Base-by-base conservation (phyloP, 1,140 invertebrate species). In the Platyscapa corneri region DNA sequence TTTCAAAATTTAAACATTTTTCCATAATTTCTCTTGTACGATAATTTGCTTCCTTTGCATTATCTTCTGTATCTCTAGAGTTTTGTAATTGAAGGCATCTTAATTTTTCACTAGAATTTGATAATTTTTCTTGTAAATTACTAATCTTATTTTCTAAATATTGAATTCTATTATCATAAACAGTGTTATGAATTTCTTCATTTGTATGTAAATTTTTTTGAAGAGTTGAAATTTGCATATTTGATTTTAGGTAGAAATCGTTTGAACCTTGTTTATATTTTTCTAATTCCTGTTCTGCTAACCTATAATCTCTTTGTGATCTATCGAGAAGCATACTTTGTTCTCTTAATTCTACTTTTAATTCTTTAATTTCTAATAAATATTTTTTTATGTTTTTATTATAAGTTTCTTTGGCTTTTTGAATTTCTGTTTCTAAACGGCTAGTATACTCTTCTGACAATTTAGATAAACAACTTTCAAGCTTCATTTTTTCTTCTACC, bases 201-300 rank as follows among this genome's bases (percentile, higher is more conserved):
- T 83, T 87, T 0, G 37, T 88, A 65, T 91, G 92, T 6, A 94
- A 75, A 87, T 93, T 92, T 87, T 94, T 90, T 86, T 95, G 94
- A 12, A 94, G 90, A 3, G 94, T 88, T 0, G 92, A 88, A 32
- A 95, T 87, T 88, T 93, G 94, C 0, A 89, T 89, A 80, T 91
- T 91, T n/a, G n/a, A n/a, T n/a, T n/a, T n/a, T n/a, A n/a, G n/a
- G n/a, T n/a, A n/a, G n/a, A n/a, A n/a, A n/a, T n/a, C n/a, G n/a
- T n/a, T n/a, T 0, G 93, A 92, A 77, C 91, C 89, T 74, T 93
- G 91, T 53, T 92, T 85, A 49, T 92, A 88, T 86, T 90, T 94
- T 37, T 94, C 92, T 37, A 95, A 89, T 77, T 94, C 91, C 77
- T 94, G 92, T 89, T 94, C 92, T 0, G 94, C 87, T 70, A 95